Evolutionary conservation across 1,140 invertebrate genomes (phyloP).

Genomic region (Ylistrum balloti): DNA sequence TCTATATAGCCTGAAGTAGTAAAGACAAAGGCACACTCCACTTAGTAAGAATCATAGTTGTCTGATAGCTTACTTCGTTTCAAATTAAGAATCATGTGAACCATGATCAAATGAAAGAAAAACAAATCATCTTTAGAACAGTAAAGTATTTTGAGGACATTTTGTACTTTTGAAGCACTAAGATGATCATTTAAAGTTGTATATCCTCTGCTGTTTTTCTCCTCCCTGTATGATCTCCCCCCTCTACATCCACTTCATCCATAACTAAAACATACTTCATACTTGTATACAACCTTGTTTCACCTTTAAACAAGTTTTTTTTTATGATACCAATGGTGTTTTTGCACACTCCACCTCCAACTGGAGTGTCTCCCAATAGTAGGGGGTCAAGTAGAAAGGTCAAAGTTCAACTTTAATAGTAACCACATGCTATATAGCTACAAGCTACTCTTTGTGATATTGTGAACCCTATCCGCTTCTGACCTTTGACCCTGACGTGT

Average conservation of each 20-base stretch:
- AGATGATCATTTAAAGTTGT: neutral
- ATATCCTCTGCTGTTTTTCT: neutral
- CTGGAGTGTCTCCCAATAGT: neutral
- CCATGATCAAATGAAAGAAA: too few relatives aligned
- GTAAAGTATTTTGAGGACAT: neutral
- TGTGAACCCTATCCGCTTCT: neutral
- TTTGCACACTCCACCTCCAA: neutral
- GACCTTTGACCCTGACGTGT: conserved; percentile 22
- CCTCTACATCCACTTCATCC: neutral
- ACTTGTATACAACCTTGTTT: conserved; percentile 8
- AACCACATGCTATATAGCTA: neutral
- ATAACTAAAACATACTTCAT: conserved; percentile 1
- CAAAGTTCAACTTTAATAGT: neutral
- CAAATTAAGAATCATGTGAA: too few relatives aligned
- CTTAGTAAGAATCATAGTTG: too few relatives aligned
- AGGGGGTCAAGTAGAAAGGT: neutral
- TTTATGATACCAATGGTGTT: neutral
- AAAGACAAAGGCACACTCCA: too few relatives aligned
- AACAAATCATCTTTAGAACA: too few relatives aligned
- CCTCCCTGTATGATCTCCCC: neutral
- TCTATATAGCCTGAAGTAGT: too few relatives aligned
- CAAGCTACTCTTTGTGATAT: neutral
- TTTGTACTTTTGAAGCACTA: neutral
- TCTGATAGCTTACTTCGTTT: too few relatives aligned
- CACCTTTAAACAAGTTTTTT: neutral